Base-by-base conservation (phyloP, 2,888 invertebrate genomes). In the Aromia moschata region DNA sequence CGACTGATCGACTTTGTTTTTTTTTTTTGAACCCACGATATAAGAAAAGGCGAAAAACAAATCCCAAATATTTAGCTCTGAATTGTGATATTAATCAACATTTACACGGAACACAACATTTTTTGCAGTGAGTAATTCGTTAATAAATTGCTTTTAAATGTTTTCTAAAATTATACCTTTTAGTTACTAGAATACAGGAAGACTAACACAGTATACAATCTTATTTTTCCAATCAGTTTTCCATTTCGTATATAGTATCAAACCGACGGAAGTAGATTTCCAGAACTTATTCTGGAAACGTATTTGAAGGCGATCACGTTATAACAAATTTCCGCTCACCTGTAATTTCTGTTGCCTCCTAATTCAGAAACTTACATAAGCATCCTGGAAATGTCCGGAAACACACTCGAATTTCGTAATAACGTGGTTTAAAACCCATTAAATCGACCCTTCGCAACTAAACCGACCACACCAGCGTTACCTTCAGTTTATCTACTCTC, bases 371-470 rank as follows among this genome's bases (percentile, higher is more conserved):
- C 20, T 44, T 17, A 44, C 9, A 25, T 44, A 11, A 2, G 10
- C 11, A 44, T 49, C 38, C 9, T 16, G 37, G 20, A 49, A 30
- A 49, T 38, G 25, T 36, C 49, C 38, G 33, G 49, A 49, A 49
- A 49, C 38, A 38, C 16, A 49, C 49, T 38, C 49, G 49, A 49
- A 49, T 49, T 49, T 49, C 49, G 38, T 38, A 49, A 14, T 31
- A 47, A 38, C 49, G 33, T 14, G 38, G 47, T 38, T 49, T 38
- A 49, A 49, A 49, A 49, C 49, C 38, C 38, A 49, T 49, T 49
- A 49, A 36, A 49, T 49, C 25, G 20, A 49, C 49, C 49, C 49
- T 38, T 12, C 14, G 9, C 14, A 17, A 36, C 49, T 25, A 7
- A 16, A 15, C 2, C 16, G 11, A 16, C 33, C 33, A 11, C 33